Evolutionary conservation across 2,113 vertebrate genomes (phyloP), one percentile per base, ranked within the genome.

Genomic region (Ceyx cyanopectus): DNA sequence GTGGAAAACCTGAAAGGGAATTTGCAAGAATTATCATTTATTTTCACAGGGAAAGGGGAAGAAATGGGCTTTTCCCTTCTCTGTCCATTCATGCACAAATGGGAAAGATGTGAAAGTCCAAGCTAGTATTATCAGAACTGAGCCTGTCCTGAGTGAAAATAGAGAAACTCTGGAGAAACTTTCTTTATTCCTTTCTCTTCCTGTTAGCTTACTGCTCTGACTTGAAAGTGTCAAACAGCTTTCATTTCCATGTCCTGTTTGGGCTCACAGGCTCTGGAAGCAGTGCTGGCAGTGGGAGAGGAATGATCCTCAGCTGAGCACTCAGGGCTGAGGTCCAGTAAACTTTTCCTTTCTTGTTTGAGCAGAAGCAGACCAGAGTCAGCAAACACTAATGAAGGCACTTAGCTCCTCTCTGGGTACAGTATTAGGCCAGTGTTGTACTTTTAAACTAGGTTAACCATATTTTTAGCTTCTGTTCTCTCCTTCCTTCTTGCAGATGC

Each of bases 391-490:
- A 84, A 65, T 26, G 62, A 79, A 78, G 17, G 8, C 18, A 24
- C 7, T 68, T 66, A 41, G 19, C 85, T 94, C 34, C 22, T 75
- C 30, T 82, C 75, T 7, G 14, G 21, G 24, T 60, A 27, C 26
- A 32, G 22, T 69, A 73, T 84, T 27, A 24, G 45, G 45, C 12
- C 53, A 79, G 14, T 72, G 65, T 92, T 92, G 84, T 77, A 93
- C 37, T 91, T 89, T 70, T 67, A 75, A 90, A 81, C 41, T 79
- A 88, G 75, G 65, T 54, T 85, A 92, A 50, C 51, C 2, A 2
- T 87, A 68, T 96, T 96, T 93, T 94, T 92, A 92, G 54, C 60
- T 54, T 82, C 53, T 86, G 43, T 68, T 37, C 37, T 94, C 63
- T 85, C 50, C 45, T 66, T 75, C 34, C 20, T 75, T 75, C 76